Base-by-base conservation (phyloP, 53 echinoderm and acorn worm species). In the Patiria pectinifera region DNA sequence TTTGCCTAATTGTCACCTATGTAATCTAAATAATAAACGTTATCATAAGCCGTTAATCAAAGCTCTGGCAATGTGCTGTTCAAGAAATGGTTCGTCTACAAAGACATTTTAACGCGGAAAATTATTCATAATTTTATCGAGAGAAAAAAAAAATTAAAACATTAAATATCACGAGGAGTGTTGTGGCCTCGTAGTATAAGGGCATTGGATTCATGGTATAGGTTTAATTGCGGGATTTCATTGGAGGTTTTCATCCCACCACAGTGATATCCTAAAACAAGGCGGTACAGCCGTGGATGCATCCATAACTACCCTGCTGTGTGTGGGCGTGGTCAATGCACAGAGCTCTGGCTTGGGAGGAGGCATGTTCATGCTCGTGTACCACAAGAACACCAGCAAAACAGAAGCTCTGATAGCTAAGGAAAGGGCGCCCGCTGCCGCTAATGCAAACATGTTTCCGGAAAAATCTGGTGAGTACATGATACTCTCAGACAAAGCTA, bases 221-320 rank as follows among this genome's bases (percentile, higher is more conserved):
- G 35, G 35, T 35, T 35, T 35, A 35, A 35, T 35, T 35, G 35
- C 35, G 35, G 35, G 35, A 35, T 35, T 35, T 35, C 35, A 35
- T 35, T n/a, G 25, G 2, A 11, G 8, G 76, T 11, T 76, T 24
- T n/a, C 8, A 53, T 53, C 53, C 8, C 8, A 53, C 81, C 26
- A 26, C 89, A 94, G 91, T 45, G 85, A 76, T 44, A 84, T 94
- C 45, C 69, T 94, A 11, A 48, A 77, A 45, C 61, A 80, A 63
- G 94, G 94, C 5, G 94, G 94, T 11, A 78, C 79, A 5, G 92
- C 92, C 45, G 94, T 94, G 49, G 94, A 94, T 80, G 85, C 94
- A 9, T 82, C 92, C 10, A 82, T 94, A 25, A 62, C 94, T 11
- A 85, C 81, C 24, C 58, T 91, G 25, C 59, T 94, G 21, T 91